Evolutionary conservation across 2,113 vertebrate genomes (phyloP).

Genomic region (Setophaga coronata): DNA sequence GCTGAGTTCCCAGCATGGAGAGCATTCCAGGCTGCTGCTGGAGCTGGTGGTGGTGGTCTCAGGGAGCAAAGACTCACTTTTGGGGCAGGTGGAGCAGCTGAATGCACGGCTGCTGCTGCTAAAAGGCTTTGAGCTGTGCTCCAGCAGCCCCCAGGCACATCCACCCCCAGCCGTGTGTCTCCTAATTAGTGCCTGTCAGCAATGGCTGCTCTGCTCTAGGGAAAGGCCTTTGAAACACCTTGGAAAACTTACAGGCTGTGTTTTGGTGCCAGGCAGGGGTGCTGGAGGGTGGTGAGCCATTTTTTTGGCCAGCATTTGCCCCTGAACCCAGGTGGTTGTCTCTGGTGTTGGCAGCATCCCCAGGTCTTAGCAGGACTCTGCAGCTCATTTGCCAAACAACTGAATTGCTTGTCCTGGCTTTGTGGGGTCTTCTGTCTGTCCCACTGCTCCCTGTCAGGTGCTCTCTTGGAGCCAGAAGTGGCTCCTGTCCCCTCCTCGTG

Average conservation of each 20-base stretch:
- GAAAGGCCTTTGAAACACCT: background rate
- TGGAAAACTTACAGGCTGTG: background rate
- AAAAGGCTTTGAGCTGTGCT: background rate
- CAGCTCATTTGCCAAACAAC: background rate
- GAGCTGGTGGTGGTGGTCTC: rapidly evolving
- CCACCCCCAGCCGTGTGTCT: rapidly evolving
- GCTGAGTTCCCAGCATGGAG: rapidly evolving
- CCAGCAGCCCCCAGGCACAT: background rate
- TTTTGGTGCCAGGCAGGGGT: background rate
- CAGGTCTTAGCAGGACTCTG: background rate
- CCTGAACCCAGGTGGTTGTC: background rate
- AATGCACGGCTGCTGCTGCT: background rate
- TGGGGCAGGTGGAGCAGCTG: background rate
- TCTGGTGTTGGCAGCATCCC: background rate
- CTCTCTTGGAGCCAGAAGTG: background rate
- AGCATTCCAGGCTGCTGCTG: rapidly evolving
- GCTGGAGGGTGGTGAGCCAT: background rate
- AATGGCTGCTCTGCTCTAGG: background rate
- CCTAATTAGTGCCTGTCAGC: background rate
- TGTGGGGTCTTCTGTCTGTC: background rate
- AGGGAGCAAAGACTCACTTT: background rate
- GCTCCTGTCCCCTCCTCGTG: background rate
- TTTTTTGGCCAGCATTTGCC: background rate
- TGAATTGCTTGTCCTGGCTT: background rate
- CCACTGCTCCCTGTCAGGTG: background rate